phyloP scores from a whole-genome alignment of 64 coral and sea anemone species.

The Dendronephthya gigantea region DNA sequence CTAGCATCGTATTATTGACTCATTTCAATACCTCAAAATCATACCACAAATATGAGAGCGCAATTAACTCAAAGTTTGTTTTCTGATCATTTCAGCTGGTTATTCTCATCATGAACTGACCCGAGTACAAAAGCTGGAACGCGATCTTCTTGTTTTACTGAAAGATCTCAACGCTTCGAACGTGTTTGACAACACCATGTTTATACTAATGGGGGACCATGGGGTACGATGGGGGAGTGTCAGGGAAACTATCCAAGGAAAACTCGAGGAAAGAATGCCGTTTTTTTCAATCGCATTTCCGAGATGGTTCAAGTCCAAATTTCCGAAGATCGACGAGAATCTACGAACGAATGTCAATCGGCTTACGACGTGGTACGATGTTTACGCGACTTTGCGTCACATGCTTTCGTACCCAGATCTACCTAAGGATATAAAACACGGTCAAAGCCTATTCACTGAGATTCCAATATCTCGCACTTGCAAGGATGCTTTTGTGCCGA shows the following conservation, averaged over 20 bases:
- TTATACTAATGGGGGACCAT: constrained; percentile 58
- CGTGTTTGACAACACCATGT: constrained; percentile 44
- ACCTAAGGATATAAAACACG: constrained; percentile 18
- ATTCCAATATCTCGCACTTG: constrained; percentile 41
- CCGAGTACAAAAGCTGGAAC: background rate
- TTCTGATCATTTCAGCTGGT: background rate
- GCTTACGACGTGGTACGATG: constrained; percentile 42
- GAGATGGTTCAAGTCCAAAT: constrained; percentile 37
- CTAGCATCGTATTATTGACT: background rate
- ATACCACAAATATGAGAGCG: too few species aligned
- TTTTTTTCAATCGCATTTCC: constrained; percentile 51
- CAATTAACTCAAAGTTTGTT: background rate
- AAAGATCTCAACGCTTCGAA: constrained; percentile 9
- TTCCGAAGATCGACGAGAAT: constrained; percentile 18
- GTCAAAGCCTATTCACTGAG: constrained; percentile 47
- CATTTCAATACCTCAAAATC: too few species aligned
- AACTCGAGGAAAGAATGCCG: constrained; percentile 58
- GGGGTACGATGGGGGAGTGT: constrained; percentile 54
- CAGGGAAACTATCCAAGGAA: constrained; percentile 50
- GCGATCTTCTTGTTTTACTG: background rate
- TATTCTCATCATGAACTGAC: background rate
- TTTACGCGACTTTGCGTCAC: constrained; percentile 46
- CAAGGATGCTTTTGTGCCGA: constrained; percentile 40
- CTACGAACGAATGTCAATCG: constrained; percentile 36
- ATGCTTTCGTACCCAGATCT: constrained; percentile 28